Percentiles rank a stretch among this genome's conserved stretches.
Conservation (phyloP, 2,888 invertebrate genomes). For the Anaspis maculata region DNA sequence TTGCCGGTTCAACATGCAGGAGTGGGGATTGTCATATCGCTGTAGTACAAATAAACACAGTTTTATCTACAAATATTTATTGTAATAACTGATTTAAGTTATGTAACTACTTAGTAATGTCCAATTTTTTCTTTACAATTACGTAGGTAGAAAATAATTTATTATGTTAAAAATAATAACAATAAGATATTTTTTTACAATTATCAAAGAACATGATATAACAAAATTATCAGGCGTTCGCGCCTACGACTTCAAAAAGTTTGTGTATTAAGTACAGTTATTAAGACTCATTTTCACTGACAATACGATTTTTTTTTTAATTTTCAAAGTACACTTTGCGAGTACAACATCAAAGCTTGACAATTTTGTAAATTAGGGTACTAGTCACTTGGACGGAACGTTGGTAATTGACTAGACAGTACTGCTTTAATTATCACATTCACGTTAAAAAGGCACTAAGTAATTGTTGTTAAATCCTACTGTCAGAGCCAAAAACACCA, state of each 20-base stretch:
- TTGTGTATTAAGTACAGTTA: slow-evolving; percentile 3
- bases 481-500: neutral
- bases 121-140: slow-evolving; percentile 21
- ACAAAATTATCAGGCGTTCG: no score
- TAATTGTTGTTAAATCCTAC: neutral
- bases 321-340: neutral
- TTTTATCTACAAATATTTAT: slow-evolving; percentile 28
- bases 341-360: neutral
- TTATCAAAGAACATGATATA: no score
- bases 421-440: slow-evolving; percentile 1
- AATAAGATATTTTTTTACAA: slow-evolving; percentile 9
- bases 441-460: neutral
- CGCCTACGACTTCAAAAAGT: no score
- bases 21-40: no score
- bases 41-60: no score
- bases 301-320: neutral
- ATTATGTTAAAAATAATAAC: slow-evolving; percentile 13
- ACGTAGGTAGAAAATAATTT: slow-evolving; percentile 15
- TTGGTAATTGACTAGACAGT: slow-evolving; percentile 2
- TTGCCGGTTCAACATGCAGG: no score
- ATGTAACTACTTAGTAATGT: slow-evolving; percentile 18
- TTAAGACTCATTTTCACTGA: no score
- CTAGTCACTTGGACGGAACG: slow-evolving; percentile 1
- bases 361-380: neutral
- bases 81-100: slow-evolving; percentile 32